Base-by-base conservation (phyloP, 2,888 invertebrate genomes). In the Papilio demoleus region DNA sequence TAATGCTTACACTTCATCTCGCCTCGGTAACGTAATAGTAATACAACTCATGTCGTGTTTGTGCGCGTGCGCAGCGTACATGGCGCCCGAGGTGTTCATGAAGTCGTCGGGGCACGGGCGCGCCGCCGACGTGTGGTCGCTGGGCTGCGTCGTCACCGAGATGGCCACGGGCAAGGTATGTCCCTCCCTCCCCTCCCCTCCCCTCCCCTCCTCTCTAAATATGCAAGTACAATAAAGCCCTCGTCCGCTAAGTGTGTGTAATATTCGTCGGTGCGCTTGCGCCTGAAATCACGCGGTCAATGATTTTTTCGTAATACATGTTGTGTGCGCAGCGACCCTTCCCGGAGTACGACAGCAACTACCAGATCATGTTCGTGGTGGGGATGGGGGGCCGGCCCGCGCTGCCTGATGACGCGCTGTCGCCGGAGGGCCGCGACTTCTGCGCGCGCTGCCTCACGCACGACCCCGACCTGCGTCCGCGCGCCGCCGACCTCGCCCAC, bases 31-130 rank as follows among this genome's bases (percentile, higher is more conserved):
- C 1, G 11, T 17, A 6, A 17, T 45, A 12, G 11, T 8, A 17
- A n/a, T n/a, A n/a, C n/a, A n/a, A n/a, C n/a, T n/a, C n/a, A n/a
- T n/a, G n/a, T n/a, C n/a, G n/a, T n/a, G n/a, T n/a, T 22, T 3
- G 19, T 67, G 6, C 12, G 45, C 17, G 42, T 60, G 45, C 36
- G 5, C 87, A 97, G 98, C 98, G 64, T 99, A 98, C 86, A 99
- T 99, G 98, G 99, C 98, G 0, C 99, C 99, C 0, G 99, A 99
- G 90, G 97, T 99, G 77, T 98, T 97, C 83, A 97, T 96, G 92
- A 96, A 96, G 88, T 95, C 95, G 38, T 95, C 95, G 73, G 98
- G 99, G 0, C 97, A 98, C 90, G 99, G 99, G 0, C 94, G 98
- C 78, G 97, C 97, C 2, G 98, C 97, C 3, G 99, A 99, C 92